These are phyloP conservation scores for Equus quagga DNA, from an alignment of 2,113 vertebrate genomes.

Conservation along the genomic window DNA sequence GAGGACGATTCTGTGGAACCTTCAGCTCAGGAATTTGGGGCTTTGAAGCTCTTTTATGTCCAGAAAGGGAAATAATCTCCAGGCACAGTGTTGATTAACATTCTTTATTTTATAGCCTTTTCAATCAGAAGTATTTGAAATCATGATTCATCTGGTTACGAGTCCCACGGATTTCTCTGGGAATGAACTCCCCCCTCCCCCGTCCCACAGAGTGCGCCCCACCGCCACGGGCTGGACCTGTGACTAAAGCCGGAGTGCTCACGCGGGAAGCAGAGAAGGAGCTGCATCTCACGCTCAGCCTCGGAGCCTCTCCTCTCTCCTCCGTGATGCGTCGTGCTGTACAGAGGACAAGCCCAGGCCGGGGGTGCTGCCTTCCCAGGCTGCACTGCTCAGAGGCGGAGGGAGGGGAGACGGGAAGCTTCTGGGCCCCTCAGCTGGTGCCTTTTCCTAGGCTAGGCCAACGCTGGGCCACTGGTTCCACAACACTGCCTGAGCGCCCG, in stretches of 20 bases:
- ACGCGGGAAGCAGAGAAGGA: not conserved
- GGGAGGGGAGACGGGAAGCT: not conserved
- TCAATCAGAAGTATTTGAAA: conserved; percentile 75
- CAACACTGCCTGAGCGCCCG: not conserved
- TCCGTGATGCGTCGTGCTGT: not conserved
- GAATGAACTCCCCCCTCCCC: rapidly evolving
- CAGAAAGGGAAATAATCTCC: conserved; percentile 6
- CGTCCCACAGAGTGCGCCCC: rapidly evolving
- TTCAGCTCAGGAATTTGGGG: not conserved
- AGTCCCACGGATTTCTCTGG: not conserved
- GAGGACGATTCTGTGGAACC: not conserved
- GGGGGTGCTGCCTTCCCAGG: not conserved
- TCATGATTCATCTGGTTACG: conserved; percentile 54
- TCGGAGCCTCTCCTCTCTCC: not conserved
- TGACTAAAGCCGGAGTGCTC: not conserved
- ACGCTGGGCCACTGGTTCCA: not conserved
- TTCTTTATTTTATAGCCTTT: conserved; percentile 84
- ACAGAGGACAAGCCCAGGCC: not conserved
- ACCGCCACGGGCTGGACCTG: not conserved
- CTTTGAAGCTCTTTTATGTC: not conserved
- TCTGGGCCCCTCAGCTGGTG: not conserved
- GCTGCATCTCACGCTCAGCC: not conserved
- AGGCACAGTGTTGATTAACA: conserved; percentile 56
- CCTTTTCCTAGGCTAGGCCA: not conserved
- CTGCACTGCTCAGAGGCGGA: rapidly evolving